Conservation (phyloP, 2,888 invertebrate species). For the Rosalia funebris region DNA sequence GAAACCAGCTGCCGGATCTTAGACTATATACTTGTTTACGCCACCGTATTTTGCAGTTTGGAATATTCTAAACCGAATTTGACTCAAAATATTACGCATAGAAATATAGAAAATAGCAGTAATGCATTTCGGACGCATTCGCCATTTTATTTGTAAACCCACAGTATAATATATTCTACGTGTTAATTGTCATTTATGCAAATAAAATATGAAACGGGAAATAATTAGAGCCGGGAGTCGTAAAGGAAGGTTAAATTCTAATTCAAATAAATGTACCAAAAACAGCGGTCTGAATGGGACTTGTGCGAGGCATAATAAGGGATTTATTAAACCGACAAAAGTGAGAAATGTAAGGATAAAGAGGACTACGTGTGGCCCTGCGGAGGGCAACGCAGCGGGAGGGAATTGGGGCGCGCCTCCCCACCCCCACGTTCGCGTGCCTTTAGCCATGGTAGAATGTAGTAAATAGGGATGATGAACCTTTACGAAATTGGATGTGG, state of each 20-base stretch:
- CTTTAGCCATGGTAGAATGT: constrained; percentile 5
- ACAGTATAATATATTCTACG: too few species aligned
- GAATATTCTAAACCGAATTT: too few species aligned
- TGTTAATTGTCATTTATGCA: too few species aligned
- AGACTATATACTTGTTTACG: too few species aligned
- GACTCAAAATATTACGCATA: too few species aligned
- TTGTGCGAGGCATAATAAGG: constrained; percentile 25
- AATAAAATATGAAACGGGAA: background rate
- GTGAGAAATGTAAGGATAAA: constrained; percentile 26
- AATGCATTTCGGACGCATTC: too few species aligned
- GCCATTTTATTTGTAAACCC: too few species aligned
- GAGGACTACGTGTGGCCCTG: constrained; percentile 18
- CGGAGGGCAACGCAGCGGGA: background rate
- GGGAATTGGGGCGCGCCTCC: background rate
- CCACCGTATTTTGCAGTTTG: too few species aligned
- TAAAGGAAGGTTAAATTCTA: constrained; percentile 14
- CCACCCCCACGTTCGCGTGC: background rate
- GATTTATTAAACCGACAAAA: constrained; percentile 26
- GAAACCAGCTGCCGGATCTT: too few species aligned
- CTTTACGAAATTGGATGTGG: constrained; percentile 23
- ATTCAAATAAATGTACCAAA: constrained; percentile 15
- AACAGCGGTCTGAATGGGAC: constrained; percentile 14
- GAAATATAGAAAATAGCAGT: too few species aligned
- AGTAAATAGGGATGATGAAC: constrained; percentile 23
- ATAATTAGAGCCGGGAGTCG: background rate